Conservation (phyloP, 2,888 invertebrate species). For the Malthinus flaveolus region DNA sequence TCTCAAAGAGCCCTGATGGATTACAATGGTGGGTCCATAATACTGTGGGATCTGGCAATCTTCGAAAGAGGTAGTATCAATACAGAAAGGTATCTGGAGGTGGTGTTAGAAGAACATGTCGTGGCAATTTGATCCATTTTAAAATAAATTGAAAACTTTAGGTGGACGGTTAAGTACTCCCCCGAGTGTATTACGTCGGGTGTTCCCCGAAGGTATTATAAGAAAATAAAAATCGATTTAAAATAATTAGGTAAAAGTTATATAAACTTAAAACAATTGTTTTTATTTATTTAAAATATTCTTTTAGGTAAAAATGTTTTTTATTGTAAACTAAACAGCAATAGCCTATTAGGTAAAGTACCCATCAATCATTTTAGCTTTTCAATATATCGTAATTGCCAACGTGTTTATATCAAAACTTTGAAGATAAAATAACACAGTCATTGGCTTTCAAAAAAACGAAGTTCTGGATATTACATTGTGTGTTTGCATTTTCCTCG, state of each 20-base stretch:
- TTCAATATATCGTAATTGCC: slow-evolving; percentile 18
- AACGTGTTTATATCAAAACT: slow-evolving; percentile 13
- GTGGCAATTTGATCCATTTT: too few species aligned
- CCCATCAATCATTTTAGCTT: slow-evolving; percentile 20
- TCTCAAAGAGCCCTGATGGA: too few species aligned
- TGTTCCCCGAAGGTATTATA: too few species aligned
- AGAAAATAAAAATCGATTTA: too few species aligned
- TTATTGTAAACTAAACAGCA: slow-evolving; percentile 1
- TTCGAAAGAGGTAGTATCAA: too few species aligned
- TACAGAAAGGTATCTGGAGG: too few species aligned
- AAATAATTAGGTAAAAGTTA: not conserved
- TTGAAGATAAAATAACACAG: slow-evolving; percentile 10
- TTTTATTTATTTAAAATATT: not conserved
- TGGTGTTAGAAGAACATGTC: too few species aligned
- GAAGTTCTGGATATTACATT: slow-evolving; percentile 12
- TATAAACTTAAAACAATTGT: not conserved
- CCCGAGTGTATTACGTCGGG: too few species aligned
- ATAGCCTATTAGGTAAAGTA: slow-evolving; percentile 7
- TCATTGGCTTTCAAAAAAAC: slow-evolving; percentile 17
- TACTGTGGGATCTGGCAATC: too few species aligned
- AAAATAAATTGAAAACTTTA: too few species aligned
- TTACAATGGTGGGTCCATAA: too few species aligned
- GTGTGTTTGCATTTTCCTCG: slow-evolving; percentile 19
- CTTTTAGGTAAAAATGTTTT: slow-evolving; percentile 1
- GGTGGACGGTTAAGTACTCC: too few species aligned